Conservation (phyloP, 2,888 invertebrate genomes). For the Cheilosia soror region DNA sequence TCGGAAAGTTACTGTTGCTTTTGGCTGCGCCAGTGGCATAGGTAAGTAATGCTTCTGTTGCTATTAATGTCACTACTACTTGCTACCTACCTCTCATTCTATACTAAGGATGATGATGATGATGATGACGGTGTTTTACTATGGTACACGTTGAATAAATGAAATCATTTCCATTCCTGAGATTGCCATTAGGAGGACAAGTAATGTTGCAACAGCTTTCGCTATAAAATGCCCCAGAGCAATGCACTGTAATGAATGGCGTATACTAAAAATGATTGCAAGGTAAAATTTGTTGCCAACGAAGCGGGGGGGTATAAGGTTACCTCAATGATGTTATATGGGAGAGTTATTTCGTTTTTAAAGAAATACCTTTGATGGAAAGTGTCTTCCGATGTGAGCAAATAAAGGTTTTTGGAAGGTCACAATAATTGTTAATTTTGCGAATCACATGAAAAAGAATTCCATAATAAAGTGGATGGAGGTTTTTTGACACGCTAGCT, state of each 20-base stretch:
- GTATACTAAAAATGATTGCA: slow-evolving; percentile 64
- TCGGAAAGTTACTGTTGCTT: slow-evolving; percentile 36
- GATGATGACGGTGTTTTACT: slow-evolving; percentile 44
- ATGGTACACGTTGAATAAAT: slow-evolving; percentile 62
- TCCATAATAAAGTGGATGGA: no score
- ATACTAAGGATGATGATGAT: slow-evolving; percentile 35
- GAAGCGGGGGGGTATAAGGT: neutral
- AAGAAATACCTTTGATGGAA: neutral
- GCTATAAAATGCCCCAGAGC: slow-evolving; percentile 57
- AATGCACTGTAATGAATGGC: slow-evolving; percentile 72
- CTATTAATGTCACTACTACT: slow-evolving; percentile 57
- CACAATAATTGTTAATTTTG: no score
- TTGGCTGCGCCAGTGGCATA: slow-evolving; percentile 40
- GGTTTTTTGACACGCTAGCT: no score
- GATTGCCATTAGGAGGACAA: slow-evolving; percentile 67
- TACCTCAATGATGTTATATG: slow-evolving; percentile 1
- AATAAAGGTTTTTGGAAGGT: neutral
- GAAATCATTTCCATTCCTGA: slow-evolving; percentile 69
- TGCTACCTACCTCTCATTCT: slow-evolving; percentile 13
- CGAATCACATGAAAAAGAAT: no score
- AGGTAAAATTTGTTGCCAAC: slow-evolving; percentile 55
- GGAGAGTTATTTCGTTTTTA: slow-evolving; percentile 12
- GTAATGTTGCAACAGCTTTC: slow-evolving; percentile 71
- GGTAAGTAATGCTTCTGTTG: slow-evolving; percentile 62
- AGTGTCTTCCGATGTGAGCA: neutral